Percentiles rank a stretch among this genome's conserved stretches.
These are phyloP conservation scores for Andricus curvator DNA, from an alignment of 2,888 invertebrate genomes.

Conservation along the genomic window DNA sequence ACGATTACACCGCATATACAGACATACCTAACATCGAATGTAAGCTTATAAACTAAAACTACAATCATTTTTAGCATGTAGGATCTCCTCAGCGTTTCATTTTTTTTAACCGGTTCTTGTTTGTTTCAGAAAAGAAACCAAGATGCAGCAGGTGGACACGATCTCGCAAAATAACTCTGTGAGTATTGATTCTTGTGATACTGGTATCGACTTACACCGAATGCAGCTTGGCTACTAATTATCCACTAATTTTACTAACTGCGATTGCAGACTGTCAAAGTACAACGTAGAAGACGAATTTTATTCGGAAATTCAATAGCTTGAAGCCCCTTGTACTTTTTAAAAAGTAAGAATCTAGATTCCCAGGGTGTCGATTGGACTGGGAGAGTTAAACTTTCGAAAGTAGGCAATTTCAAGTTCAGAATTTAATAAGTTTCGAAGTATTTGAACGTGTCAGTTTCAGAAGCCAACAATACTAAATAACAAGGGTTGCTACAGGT, in stretches of 20 bases:
- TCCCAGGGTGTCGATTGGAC: background rate
- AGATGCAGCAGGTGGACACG: constrained; percentile 83
- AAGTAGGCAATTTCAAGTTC: too few relatives aligned
- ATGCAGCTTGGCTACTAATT: constrained; percentile 46
- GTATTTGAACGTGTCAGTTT: too few relatives aligned
- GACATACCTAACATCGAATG: background rate
- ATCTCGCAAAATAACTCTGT: constrained; percentile 81
- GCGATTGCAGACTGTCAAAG: background rate
- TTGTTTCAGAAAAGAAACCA: constrained; percentile 78
- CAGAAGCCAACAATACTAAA: too few relatives aligned
- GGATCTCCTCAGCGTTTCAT: background rate
- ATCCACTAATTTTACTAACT: constrained; percentile 38
- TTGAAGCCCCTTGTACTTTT: background rate
- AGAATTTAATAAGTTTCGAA: too few relatives aligned
- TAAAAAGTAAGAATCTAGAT: background rate
- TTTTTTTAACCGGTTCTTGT: constrained; percentile 44
- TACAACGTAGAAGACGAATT: background rate
- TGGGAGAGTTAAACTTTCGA: background rate
- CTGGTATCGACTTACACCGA: constrained; percentile 26
- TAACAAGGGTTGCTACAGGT: too few relatives aligned
- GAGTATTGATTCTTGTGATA: constrained; percentile 66
- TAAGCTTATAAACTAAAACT: background rate
- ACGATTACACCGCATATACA: background rate
- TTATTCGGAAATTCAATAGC: background rate
- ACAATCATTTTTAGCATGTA: background rate